Conservation (phyloP, 2,113 vertebrate species). For the Rutilus rutilus region DNA sequence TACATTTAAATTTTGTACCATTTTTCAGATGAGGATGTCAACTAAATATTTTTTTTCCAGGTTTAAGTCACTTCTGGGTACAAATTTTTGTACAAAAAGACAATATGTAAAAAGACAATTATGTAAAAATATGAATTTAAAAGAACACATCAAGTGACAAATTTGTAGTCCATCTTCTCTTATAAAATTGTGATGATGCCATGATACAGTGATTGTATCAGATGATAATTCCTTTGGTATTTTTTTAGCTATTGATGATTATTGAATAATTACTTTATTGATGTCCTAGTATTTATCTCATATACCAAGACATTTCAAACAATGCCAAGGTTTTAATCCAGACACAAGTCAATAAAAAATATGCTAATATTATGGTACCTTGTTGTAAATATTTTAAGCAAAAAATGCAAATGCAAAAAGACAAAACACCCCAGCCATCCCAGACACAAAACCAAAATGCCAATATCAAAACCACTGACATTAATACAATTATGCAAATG, state of each 20-base stretch:
- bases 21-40: neutral
- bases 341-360: no score
- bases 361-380: neutral
- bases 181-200: no score
- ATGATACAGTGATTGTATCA: no score
- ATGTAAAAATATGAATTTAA: neutral
- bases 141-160: neutral
- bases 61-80: no score
- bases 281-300: no score
- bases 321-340: no score
- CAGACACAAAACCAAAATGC: neutral
- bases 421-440: neutral
- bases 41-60: neutral
- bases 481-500: neutral
- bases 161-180: neutral
- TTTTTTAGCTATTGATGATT: no score
- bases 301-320: no score
- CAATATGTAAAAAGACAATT: neutral
- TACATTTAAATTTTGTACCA: neutral
- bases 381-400: neutral
- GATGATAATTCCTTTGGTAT: no score
- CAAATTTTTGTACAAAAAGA: no score
- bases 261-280: no score
- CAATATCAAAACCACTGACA: neutral
- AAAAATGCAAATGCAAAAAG: neutral